phyloP scores from a whole-genome alignment of 2,113 vertebrate species.

The Lophius piscatorius region DNA sequence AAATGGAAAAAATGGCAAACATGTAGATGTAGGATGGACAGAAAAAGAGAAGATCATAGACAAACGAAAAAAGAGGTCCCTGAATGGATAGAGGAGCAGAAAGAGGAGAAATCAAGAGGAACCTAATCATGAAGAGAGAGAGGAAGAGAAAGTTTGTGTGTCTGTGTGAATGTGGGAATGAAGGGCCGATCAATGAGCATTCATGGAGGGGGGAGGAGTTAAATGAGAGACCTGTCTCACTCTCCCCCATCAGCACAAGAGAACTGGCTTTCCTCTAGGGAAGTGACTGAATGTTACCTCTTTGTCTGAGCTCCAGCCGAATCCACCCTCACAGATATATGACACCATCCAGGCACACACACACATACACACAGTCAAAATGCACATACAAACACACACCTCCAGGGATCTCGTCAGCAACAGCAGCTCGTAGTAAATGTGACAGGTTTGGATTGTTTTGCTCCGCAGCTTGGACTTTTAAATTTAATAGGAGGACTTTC shows the following conservation, averaged over 20 bases:
- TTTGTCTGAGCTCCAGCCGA: constrained; percentile 43
- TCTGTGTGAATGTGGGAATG: constrained; percentile 19
- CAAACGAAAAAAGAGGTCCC: constrained; percentile 3
- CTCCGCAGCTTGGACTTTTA: too few relatives aligned
- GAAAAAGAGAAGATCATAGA: background rate
- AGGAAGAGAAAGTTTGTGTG: background rate
- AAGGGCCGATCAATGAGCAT: constrained; percentile 28
- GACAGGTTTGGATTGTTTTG: too few relatives aligned
- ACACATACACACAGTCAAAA: constrained; percentile 14
- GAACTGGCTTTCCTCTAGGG: constrained; percentile 28
- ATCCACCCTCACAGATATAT: constrained; percentile 34
- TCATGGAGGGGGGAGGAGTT: constrained; percentile 18
- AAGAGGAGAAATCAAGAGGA: constrained; percentile 12
- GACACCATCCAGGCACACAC: constrained; percentile 10
- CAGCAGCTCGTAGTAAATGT: too few relatives aligned
- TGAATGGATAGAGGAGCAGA: constrained; percentile 4
- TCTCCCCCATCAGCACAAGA: constrained; percentile 10
- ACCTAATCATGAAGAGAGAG: too few relatives aligned
- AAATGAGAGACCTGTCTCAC: constrained; percentile 25
- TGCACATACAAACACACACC: background rate
- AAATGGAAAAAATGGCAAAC: constrained; percentile 8
- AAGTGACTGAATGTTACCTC: constrained; percentile 40
- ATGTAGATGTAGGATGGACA: background rate
- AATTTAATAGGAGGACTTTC: too few relatives aligned
- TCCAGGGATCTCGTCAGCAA: too few relatives aligned